These are phyloP conservation scores for Glareola pratincola DNA, from an alignment of 2,113 vertebrate genomes.

Conservation along the genomic window DNA sequence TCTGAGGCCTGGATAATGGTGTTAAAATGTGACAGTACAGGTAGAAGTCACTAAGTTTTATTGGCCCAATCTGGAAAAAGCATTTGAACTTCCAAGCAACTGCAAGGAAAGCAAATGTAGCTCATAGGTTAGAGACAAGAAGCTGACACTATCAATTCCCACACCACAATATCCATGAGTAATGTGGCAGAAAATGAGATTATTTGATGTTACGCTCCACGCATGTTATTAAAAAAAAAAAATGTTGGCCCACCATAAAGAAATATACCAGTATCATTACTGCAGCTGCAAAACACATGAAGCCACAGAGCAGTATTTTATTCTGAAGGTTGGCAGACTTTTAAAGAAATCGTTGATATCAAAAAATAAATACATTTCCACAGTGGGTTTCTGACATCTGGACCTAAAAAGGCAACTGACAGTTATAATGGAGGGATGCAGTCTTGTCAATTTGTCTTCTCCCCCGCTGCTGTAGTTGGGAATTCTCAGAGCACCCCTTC, in stretches of 20 bases:
- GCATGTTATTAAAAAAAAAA: not conserved
- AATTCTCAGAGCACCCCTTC: not conserved
- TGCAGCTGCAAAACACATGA: constrained; percentile 38
- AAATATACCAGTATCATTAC: not conserved
- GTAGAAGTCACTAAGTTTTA: not conserved
- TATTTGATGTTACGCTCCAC: not conserved
- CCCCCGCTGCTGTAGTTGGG: not conserved
- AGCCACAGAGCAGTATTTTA: not conserved
- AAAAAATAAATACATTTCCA: not conserved
- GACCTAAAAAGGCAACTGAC: not conserved
- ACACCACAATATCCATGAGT: not conserved
- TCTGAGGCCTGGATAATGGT: not conserved
- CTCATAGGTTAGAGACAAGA: not conserved
- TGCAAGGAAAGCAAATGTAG: constrained; percentile 1
- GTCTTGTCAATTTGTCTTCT: not conserved
- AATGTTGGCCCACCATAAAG: not conserved
- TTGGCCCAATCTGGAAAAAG: not conserved
- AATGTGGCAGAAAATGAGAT: constrained; percentile 34
- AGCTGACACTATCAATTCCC: not conserved
- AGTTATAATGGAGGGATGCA: not conserved
- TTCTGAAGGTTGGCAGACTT: constrained; percentile 5
- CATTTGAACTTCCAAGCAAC: constrained; percentile 14
- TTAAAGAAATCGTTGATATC: constrained; percentile 4
- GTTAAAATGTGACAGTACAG: not conserved
- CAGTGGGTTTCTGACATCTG: not conserved